Evolutionary conservation across 2,888 invertebrate genomes (phyloP), one percentile per base, ranked within the genome.

Genomic region (Blastobasis adustella): DNA sequence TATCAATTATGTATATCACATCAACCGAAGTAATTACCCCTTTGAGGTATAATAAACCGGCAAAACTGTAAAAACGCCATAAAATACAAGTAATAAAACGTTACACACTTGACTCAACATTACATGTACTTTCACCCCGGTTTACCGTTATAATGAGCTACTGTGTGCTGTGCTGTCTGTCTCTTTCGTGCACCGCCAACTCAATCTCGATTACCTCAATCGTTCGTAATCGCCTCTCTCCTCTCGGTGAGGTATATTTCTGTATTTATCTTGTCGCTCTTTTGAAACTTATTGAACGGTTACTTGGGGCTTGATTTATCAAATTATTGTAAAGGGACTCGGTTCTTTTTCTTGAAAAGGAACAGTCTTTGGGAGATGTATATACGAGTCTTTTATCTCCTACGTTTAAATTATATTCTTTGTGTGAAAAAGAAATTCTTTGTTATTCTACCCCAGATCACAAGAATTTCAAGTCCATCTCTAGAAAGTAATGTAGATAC

Each of bases 91-190:
- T 43, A 10, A 10, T 43, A 43, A 43, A 43, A 43, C 43, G n/a
- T 43, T 10, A 42, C 44, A 59, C 62, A 66, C 65, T 67, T 67
- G 64, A 62, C 58, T 64, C 61, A 54, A 62, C 63, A 68, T 76
- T 71, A 71, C 71, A 67, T 71, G 78, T 83, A 84, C 82, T 84
- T 85, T 86, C 84, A 85, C 82, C 81, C 74, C 75, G 65, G 56
- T 62, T 60, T 71, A 78, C 83, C 76, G 82, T 83, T 82, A 82
- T 63, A 23, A 63, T 69, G 71, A 73, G 69, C 69, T 68, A 73
- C 69, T 71, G 65, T 50, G 55, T 62, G 55, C 65, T 59, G 63
- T 63, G 23, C 56, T 56, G 59, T 76, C 76, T 76, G 65, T 55
- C 57, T 71, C 67, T 57, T 58, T 65, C 67, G 55, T 60, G 59